Evolutionary conservation across 2,113 vertebrate species (phyloP).

Genomic region (Anguilla rostrata): DNA sequence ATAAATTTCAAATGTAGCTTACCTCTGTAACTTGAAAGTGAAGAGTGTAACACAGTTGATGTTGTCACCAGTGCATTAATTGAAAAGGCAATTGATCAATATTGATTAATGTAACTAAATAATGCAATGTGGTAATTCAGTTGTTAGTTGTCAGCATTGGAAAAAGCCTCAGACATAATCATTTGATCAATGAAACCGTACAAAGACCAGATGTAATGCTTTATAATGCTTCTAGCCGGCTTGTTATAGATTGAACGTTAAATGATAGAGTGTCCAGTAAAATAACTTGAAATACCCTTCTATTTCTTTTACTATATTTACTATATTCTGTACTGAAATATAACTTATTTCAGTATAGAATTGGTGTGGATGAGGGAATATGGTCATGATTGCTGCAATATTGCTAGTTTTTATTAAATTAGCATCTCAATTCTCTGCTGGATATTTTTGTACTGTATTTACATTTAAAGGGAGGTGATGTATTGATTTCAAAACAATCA

Average conservation of each 20-base stretch:
- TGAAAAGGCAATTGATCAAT: neutral
- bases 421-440: neutral
- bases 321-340: slow-evolving; percentile 10
- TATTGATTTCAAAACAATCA: neutral
- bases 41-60: neutral
- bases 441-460: neutral
- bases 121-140: neutral
- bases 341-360: slow-evolving; percentile 47
- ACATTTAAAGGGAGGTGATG: neutral
- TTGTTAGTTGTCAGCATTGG: neutral
- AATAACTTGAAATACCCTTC: too few relatives aligned
- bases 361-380: slow-evolving; percentile 37
- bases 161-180: neutral
- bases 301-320: too few relatives aligned
- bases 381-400: slow-evolving; percentile 6
- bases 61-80: neutral
- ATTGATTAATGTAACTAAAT: neutral
- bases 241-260: slow-evolving; percentile 7
- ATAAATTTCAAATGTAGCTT: neutral
- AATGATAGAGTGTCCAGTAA: slow-evolving; percentile 32
- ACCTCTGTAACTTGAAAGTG: neutral
- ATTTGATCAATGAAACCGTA: slow-evolving; percentile 22
- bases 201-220: slow-evolving; percentile 36
- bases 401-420: neutral
- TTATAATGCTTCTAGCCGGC: slow-evolving; percentile 47